These are phyloP conservation scores for Ivindomyrus marchei DNA, from an alignment of 2,113 vertebrate genomes.

Conservation along the genomic window DNA sequence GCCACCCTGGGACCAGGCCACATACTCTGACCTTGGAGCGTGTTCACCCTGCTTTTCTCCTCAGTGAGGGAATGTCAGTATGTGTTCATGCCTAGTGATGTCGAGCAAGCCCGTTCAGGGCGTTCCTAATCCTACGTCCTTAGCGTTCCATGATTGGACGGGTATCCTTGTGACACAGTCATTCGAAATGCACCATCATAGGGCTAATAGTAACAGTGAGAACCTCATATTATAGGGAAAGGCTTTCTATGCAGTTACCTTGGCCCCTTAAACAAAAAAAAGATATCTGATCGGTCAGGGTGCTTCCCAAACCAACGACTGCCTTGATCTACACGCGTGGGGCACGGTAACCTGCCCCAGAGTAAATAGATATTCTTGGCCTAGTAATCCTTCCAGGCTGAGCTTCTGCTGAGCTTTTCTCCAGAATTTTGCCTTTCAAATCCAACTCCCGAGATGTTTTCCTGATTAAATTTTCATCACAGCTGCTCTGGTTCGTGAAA, in stretches of 20 bases:
- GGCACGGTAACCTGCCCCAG: not conserved
- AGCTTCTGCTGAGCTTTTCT: not conserved
- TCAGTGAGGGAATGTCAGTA: not conserved
- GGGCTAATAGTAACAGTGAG: slow-evolving; percentile 1
- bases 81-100: not conserved
- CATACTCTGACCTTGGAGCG: not conserved
- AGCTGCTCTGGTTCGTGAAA: slow-evolving; percentile 15
- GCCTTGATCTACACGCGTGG: not conserved
- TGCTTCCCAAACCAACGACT: not conserved
- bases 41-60: not conserved
- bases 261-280: not conserved
- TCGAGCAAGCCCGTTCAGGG: not conserved
- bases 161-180: not conserved
- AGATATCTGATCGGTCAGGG: not conserved
- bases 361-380: not conserved
- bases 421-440: not conserved
- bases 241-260: not conserved
- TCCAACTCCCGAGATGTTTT: slow-evolving; percentile 18
- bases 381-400: not conserved
- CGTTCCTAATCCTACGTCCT: not conserved
- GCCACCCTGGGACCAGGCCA: not conserved
- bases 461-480: slow-evolving; percentile 20
- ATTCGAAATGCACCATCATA: not conserved
- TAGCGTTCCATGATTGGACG: not conserved
- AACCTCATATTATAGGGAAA: not conserved